Conservation (phyloP, 2,113 vertebrate species). For the Ailurus styani region DNA sequence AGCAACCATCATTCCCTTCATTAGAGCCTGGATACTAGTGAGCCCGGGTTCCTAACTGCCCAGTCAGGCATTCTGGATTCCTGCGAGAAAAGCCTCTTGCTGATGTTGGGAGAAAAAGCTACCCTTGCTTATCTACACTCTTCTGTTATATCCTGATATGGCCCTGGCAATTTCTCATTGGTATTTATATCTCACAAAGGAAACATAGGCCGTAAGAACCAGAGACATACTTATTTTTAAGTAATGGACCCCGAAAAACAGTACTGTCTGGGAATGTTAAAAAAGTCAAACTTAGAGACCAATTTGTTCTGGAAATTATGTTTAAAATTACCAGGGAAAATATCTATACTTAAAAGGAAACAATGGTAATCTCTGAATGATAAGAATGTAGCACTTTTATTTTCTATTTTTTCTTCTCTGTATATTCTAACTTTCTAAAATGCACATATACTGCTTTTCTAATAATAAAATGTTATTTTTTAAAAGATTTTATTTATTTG, state of each 20-base stretch:
- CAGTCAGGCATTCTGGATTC: background rate
- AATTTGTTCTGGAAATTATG: background rate
- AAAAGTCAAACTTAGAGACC: background rate
- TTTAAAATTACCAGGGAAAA: background rate
- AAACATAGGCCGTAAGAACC: background rate
- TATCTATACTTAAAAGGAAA: background rate
- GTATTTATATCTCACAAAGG: background rate
- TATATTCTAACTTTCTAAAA: background rate
- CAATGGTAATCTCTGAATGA: background rate
- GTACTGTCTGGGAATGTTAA: background rate
- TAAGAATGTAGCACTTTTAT: background rate
- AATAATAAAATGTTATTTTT: background rate
- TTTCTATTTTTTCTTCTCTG: background rate
- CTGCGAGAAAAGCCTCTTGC: background rate
- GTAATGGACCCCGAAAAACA: background rate
- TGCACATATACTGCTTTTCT: background rate
- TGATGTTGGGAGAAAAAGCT: background rate
- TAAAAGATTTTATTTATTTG: background rate
- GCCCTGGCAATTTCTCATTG: background rate
- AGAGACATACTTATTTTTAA: background rate
- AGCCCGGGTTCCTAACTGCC: background rate
- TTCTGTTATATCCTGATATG: background rate
- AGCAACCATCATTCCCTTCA: background rate
- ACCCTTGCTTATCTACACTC: background rate
- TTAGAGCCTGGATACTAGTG: background rate